Evolutionary conservation across 2,113 vertebrate species (phyloP).

Genomic region (Erythrocercus mccallii): DNA sequence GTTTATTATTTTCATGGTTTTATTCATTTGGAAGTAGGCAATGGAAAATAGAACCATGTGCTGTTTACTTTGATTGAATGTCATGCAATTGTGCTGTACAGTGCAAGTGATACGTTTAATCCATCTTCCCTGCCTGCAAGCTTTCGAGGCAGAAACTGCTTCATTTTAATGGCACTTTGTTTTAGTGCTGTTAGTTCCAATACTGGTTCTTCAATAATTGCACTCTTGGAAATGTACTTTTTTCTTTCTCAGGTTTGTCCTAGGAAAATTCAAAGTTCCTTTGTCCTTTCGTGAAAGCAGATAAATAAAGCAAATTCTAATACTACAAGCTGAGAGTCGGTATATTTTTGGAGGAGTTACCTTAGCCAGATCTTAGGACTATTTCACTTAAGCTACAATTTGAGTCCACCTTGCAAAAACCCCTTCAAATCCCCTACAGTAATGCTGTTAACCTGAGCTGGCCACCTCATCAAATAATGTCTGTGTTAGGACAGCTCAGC

Average conservation of each 20-base stretch:
- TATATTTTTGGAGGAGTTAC: neutral
- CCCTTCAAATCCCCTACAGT: neutral
- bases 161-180: neutral
- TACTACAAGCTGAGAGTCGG: neutral
- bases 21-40: neutral
- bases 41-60: neutral
- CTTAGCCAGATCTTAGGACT: neutral
- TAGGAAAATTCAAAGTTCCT: neutral
- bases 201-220: neutral
- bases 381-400: neutral
- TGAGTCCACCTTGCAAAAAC: conserved; percentile 1
- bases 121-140: neutral
- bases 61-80: neutral
- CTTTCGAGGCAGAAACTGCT: neutral
- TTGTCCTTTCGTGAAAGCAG: neutral
- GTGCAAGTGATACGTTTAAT: neutral
- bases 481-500: neutral
- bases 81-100: neutral
- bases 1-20: neutral
- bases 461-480: neutral
- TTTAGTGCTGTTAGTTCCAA: neutral
- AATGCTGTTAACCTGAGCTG: conserved; percentile 1
- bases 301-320: neutral
- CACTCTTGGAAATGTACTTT: neutral
- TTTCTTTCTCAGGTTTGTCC: neutral